Evolutionary conservation across 2,888 invertebrate genomes (phyloP).

Genomic region (Gastrophysa polygoni): DNA sequence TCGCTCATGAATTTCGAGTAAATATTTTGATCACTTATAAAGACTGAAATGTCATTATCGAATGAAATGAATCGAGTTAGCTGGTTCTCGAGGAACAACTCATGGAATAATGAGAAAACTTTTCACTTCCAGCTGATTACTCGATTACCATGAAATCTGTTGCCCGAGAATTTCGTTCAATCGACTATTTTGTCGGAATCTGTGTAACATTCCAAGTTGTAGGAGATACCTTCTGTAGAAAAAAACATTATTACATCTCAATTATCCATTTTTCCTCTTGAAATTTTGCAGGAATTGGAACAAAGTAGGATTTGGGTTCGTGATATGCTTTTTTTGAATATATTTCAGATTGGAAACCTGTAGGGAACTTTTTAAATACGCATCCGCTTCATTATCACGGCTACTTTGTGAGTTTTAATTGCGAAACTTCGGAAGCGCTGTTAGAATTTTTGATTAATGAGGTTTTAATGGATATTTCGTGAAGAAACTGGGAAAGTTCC

Average conservation of each 20-base stretch:
- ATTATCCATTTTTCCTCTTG: too few species aligned
- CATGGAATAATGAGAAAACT: conserved; percentile 11
- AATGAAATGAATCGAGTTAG: not conserved
- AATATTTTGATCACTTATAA: too few species aligned
- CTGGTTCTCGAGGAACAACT: not conserved
- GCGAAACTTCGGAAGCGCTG: conserved; percentile 36
- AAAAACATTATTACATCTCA: too few species aligned
- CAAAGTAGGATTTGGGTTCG: conserved; percentile 31
- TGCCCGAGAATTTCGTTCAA: not conserved
- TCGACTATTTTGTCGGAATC: conserved; percentile 5
- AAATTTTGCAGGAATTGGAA: too few species aligned
- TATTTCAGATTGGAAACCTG: conserved; percentile 22
- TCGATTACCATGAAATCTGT: conserved; percentile 1
- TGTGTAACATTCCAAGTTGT: conserved; percentile 10
- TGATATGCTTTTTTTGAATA: conserved; percentile 33
- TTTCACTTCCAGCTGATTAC: conserved; percentile 1
- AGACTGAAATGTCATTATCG: too few species aligned
- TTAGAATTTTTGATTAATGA: conserved; percentile 24
- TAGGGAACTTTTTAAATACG: conserved; percentile 30
- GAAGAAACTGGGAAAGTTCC: conserved; percentile 6
- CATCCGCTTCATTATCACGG: conserved; percentile 25
- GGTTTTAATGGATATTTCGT: conserved; percentile 17
- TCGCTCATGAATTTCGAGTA: too few species aligned
- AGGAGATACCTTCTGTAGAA: conserved; percentile 11
- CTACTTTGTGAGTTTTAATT: conserved; percentile 40